These are phyloP conservation scores for Enteromius thamalakanensis DNA, from an alignment of 2,797 vertebrate species.

Conservation along the genomic window DNA sequence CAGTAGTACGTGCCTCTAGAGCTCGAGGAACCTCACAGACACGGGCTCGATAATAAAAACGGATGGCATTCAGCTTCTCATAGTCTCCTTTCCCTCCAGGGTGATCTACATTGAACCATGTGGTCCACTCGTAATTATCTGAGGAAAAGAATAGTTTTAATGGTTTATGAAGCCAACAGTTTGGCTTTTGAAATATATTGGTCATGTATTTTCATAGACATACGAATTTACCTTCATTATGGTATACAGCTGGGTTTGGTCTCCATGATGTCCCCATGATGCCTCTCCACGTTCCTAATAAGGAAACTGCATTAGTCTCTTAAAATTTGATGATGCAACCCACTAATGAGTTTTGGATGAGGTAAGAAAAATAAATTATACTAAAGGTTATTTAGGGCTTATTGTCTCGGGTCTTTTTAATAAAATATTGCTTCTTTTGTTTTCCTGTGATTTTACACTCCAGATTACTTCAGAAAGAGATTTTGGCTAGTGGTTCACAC, in stretches of 20 bases:
- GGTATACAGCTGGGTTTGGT: slow-evolving; percentile 53
- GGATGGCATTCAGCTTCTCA: slow-evolving; percentile 88
- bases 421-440: neutral
- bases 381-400: neutral
- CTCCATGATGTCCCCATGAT: slow-evolving; percentile 53
- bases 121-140: slow-evolving; percentile 86
- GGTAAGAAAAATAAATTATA: neutral
- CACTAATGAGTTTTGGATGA: neutral
- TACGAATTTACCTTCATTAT: slow-evolving; percentile 66
- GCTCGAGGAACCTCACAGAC: slow-evolving; percentile 79
- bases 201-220: neutral
- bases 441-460: neutral
- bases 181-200: neutral
- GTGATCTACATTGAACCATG: slow-evolving; percentile 93
- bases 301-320: slow-evolving; percentile 11
- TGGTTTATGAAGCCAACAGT: neutral
- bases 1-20: slow-evolving; percentile 87
- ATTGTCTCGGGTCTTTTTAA: neutral
- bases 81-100: slow-evolving; percentile 89
- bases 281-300: slow-evolving; percentile 66
- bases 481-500: slow-evolving; percentile 10
- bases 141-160: slow-evolving; percentile 23
- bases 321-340: neutral
- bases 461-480: neutral
- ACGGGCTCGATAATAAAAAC: slow-evolving; percentile 84